phyloP scores from a whole-genome alignment of 2,797 vertebrate genomes.

The Esox masquinongy region DNA sequence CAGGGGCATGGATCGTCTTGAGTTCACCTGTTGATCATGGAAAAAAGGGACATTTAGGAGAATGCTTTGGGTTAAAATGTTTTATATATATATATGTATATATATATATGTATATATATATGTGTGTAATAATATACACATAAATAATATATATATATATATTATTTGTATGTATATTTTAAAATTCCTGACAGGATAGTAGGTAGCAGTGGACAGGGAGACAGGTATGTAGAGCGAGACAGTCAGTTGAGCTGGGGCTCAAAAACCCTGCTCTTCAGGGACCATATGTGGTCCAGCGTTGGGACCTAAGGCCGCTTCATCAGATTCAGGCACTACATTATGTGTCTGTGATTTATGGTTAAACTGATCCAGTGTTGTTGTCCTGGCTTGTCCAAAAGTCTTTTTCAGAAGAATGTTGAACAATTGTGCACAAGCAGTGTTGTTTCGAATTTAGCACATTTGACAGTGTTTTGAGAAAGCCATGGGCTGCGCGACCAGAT shows the following conservation, averaged over 20 bases:
- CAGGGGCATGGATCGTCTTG: slow-evolving; percentile 32
- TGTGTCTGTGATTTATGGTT: background rate
- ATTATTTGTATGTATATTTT: too few relatives aligned
- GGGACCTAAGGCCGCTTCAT: too few relatives aligned
- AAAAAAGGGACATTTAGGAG: slow-evolving; percentile 39
- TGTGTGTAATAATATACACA: too few relatives aligned
- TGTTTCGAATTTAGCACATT: background rate
- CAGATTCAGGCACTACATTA: too few relatives aligned
- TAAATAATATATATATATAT: too few relatives aligned
- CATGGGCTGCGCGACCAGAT: background rate
- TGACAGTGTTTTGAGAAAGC: background rate
- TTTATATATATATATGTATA: background rate
- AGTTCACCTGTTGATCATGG: slow-evolving; percentile 57
- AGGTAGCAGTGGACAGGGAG: too few relatives aligned
- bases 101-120: too few relatives aligned
- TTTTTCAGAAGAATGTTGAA: background rate
- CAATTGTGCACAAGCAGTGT: background rate
- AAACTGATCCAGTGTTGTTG: background rate
- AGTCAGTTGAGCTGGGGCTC: too few relatives aligned
- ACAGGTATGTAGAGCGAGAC: too few relatives aligned
- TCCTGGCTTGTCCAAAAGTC: background rate
- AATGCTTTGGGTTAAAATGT: background rate
- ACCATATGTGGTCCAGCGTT: too few relatives aligned
- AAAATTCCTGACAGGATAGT: too few relatives aligned
- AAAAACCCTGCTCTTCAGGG: too few relatives aligned